These are phyloP conservation scores for Heterodera carotae DNA, from an alignment of 1,140 invertebrate genomes.

Conservation along the genomic window DNA sequence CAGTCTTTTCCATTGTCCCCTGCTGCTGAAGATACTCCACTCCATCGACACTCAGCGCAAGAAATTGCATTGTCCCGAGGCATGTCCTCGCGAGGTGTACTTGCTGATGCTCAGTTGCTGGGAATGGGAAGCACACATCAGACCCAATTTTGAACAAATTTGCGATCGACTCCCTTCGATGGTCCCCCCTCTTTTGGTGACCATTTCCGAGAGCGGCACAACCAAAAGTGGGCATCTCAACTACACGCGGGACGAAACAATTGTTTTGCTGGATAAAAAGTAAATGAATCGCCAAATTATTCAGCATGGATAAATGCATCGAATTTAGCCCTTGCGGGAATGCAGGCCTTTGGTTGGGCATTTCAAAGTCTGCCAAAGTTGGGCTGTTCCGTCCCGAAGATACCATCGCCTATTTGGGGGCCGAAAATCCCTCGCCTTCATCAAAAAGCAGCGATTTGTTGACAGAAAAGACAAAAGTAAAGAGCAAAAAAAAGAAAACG, in stretches of 20 bases:
- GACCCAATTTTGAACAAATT: slow-evolving; percentile 88
- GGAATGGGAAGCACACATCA: slow-evolving; percentile 83
- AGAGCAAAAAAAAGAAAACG: slow-evolving; percentile 48
- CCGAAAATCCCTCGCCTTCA: slow-evolving; percentile 40
- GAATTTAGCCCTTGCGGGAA: background rate
- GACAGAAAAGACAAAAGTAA: slow-evolving; percentile 23
- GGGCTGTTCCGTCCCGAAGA: slow-evolving; percentile 87
- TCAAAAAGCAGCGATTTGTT: slow-evolving; percentile 18
- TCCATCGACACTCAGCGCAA: slow-evolving; percentile 83
- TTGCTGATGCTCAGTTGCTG: slow-evolving; percentile 89
- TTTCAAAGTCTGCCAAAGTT: slow-evolving; percentile 77
- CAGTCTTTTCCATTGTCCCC: no score
- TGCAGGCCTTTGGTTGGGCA: slow-evolving; percentile 77
- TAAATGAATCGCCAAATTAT: slow-evolving; percentile 62
- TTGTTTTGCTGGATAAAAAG: slow-evolving; percentile 89
- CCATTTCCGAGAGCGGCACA: slow-evolving; percentile 70
- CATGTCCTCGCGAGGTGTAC: slow-evolving; percentile 91
- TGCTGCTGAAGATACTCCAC: slow-evolving; percentile 87
- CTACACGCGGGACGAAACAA: slow-evolving; percentile 84
- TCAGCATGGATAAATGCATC: background rate
- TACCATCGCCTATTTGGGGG: slow-evolving; percentile 81
- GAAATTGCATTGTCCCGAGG: slow-evolving; percentile 85
- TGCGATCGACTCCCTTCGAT: slow-evolving; percentile 77
- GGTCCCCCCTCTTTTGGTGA: slow-evolving; percentile 82
- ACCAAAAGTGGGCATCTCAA: slow-evolving; percentile 73